Conservation (phyloP, 2,888 invertebrate species). For the Sympetrum striolatum region DNA sequence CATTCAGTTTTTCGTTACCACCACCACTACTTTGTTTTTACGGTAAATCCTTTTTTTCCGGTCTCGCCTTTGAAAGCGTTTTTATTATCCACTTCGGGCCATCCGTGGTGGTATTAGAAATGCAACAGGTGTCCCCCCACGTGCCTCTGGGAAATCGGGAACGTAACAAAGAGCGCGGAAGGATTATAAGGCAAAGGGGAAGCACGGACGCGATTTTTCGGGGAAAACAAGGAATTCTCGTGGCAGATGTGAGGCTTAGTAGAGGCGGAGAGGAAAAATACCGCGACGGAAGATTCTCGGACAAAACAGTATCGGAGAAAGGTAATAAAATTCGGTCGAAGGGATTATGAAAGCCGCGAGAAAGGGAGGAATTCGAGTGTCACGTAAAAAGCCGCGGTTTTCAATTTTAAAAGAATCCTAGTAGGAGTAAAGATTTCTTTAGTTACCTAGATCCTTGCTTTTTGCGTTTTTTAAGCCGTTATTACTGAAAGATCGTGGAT, state of each 20-base stretch:
- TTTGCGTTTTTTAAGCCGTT: too few species aligned
- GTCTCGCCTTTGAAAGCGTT: not conserved
- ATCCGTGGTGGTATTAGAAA: not conserved
- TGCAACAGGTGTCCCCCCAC: conserved; percentile 12
- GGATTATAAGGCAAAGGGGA: not conserved
- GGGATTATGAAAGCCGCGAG: too few species aligned
- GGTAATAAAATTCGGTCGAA: not conserved
- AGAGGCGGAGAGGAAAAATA: too few species aligned
- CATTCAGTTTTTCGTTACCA: not conserved
- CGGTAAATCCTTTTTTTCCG: not conserved
- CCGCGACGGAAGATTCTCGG: too few species aligned
- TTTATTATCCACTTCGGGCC: conserved; percentile 5
- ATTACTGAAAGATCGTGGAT: too few species aligned
- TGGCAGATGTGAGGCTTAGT: too few species aligned
- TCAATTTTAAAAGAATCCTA: too few species aligned
- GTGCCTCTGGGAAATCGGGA: not conserved
- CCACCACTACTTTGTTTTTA: not conserved
- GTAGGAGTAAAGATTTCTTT: too few species aligned
- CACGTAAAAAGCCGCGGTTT: too few species aligned
- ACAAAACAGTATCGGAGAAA: not conserved
- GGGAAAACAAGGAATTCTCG: too few species aligned
- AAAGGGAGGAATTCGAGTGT: too few species aligned
- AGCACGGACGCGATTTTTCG: not conserved
- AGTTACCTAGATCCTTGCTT: too few species aligned
- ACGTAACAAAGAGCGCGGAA: not conserved